Evolutionary conservation across 2,113 vertebrate genomes (phyloP).

Genomic region (Salvelinus alpinus): DNA sequence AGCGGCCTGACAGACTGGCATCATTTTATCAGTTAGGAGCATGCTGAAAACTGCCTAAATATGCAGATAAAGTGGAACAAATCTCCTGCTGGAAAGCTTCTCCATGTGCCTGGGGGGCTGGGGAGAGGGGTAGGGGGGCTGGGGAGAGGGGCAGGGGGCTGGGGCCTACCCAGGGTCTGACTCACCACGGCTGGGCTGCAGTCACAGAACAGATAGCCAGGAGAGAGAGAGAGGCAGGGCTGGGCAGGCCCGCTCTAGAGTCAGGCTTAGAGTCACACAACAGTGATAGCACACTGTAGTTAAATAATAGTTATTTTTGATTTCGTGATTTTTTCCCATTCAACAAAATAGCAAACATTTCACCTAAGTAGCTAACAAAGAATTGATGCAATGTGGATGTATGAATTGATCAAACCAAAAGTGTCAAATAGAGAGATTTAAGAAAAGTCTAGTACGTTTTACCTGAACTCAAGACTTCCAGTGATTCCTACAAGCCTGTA

Average conservation of each 20-base stretch:
- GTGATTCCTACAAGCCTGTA: too few relatives aligned
- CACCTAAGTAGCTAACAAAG: too few relatives aligned
- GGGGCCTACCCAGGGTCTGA: background rate
- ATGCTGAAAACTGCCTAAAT: slow-evolving; percentile 59
- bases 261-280: background rate
- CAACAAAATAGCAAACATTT: too few relatives aligned
- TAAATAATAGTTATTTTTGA: too few relatives aligned
- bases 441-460: too few relatives aligned
- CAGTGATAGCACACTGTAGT: background rate
- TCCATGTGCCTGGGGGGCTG: slow-evolving; percentile 14
- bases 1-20: slow-evolving; percentile 52
- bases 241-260: background rate
- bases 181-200: slow-evolving; percentile 2
- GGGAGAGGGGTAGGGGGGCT: background rate
- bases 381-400: too few relatives aligned
- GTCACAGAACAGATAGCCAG: slow-evolving; percentile 21
- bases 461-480: too few relatives aligned
- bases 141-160: background rate
- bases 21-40: slow-evolving; percentile 67
- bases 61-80: slow-evolving; percentile 67
- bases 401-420: too few relatives aligned
- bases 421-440: background rate
- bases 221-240: background rate
- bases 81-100: slow-evolving; percentile 54
- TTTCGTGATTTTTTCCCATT: too few relatives aligned